These are phyloP conservation scores for Lamellibrachia columna DNA, from an alignment of 2,888 invertebrate species.

Conservation along the genomic window DNA sequence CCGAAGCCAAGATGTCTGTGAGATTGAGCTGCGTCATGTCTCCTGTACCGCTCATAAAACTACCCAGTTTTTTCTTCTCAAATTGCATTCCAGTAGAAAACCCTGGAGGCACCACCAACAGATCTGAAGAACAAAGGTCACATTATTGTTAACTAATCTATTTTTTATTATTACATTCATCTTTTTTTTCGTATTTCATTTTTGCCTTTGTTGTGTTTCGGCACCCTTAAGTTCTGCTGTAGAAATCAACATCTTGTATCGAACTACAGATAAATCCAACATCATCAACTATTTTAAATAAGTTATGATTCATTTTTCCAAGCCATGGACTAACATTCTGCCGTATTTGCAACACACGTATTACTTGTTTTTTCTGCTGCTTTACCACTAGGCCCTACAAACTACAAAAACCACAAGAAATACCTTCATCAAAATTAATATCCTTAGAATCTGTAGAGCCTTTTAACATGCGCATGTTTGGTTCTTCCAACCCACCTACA, in stretches of 20 bases:
- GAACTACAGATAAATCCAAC: no score
- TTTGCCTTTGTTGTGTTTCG: no score
- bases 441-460: constrained; percentile 42
- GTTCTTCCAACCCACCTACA: constrained; percentile 61
- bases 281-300: no score
- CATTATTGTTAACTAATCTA: background rate
- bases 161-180: background rate
- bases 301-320: no score
- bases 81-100: constrained; percentile 68
- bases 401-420: constrained; percentile 14
- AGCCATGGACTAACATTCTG: no score
- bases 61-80: constrained; percentile 70
- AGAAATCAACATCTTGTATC: no score
- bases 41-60: constrained; percentile 64
- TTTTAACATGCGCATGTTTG: constrained; percentile 57
- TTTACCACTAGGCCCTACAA: background rate
- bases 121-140: constrained; percentile 64
- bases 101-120: constrained; percentile 76
- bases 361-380: background rate
- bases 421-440: constrained; percentile 64
- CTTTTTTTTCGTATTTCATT: no score
- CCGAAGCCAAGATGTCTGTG: constrained; percentile 45
- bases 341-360: no score
- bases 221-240: no score
- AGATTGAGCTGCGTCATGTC: constrained; percentile 35